Evolutionary conservation across 2,888 invertebrate species (phyloP), one percentile per base, ranked within the genome.

Genomic region (Aphelenchoides bicaudatus): DNA sequence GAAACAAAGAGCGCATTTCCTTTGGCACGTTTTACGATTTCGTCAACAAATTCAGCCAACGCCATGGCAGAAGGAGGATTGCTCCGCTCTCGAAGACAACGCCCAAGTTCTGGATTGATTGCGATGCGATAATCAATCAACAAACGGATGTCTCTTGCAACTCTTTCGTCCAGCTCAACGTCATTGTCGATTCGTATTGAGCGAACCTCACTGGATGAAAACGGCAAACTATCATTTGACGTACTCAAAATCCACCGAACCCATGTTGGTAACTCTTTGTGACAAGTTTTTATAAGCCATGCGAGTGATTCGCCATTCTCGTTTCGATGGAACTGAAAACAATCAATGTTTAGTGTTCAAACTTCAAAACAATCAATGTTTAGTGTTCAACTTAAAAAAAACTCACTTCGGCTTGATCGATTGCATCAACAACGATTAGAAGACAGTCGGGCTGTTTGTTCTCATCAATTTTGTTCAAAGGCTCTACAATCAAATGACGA

Each of bases 371-470:
- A n/a, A n/a, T n/a, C n/a, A n/a, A n/a, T n/a, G n/a, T n/a, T n/a
- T n/a, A n/a, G n/a, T n/a, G n/a, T n/a, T n/a, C n/a, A n/a, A n/a
- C n/a, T n/a, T n/a, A n/a, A n/a, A n/a, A n/a, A n/a, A n/a, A n/a
- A n/a, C n/a, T n/a, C 79, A n/a, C n/a, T n/a, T 93, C 92, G 0
- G 93, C 93, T 82, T 93, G 92, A 80, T 92, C 91, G 2, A 94
- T 83, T 0, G 89, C 91, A 80, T 94, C 94, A 21, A 94, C 87
- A 29, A 93, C 82, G 53, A 94, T 87, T 27, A 73, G 37, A n/a
- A 67, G 52, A 34, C 69, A 58, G 13, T 67, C 65, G 47, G 51
- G 49, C 19, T 54, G 47, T 23, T 62, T 61, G 19, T 46, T 30
- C 5, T 19, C 16, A 10, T 56, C 56, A 27, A 70, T 30, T 39